Percentiles rank a stretch among this genome's conserved stretches.
Conservation (phyloP, 23 tunicate genomes). For the Trididemnum nubilum region DNA sequence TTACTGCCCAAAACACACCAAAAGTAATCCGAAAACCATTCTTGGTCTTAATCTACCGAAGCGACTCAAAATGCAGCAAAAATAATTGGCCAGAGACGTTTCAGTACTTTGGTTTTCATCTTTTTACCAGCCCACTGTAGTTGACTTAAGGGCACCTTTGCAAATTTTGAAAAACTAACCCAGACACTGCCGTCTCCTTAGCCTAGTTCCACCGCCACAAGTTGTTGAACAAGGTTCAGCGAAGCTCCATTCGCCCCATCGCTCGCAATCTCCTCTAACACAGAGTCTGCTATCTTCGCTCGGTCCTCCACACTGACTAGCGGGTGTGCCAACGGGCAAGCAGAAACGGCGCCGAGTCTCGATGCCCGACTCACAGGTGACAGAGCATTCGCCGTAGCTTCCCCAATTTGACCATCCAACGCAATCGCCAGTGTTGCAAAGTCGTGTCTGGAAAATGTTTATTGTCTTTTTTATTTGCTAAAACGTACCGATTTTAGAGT, state of each 20-base stretch:
- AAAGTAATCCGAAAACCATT: too few relatives aligned
- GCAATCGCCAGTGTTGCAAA: slow-evolving; percentile 44
- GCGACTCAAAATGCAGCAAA: too few relatives aligned
- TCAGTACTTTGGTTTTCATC: not conserved
- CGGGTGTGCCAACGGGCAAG: slow-evolving; percentile 18
- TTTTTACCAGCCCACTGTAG: slow-evolving; percentile 36
- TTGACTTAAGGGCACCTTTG: too few relatives aligned
- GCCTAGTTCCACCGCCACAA: slow-evolving; percentile 77
- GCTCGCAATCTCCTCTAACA: slow-evolving; percentile 30
- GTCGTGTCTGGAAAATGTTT: not conserved
- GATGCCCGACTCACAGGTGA: slow-evolving; percentile 45
- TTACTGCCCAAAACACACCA: too few relatives aligned
- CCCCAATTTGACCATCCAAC: slow-evolving; percentile 64
- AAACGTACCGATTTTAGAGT: too few relatives aligned
- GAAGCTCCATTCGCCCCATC: slow-evolving; percentile 43
- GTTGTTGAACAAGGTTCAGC: slow-evolving; percentile 43
- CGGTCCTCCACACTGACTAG: slow-evolving; percentile 32
- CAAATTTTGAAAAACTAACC: too few relatives aligned
- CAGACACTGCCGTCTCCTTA: slow-evolving; percentile 54
- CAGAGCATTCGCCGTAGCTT: slow-evolving; percentile 41
- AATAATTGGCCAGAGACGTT: not conserved
- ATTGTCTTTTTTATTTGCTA: too few relatives aligned
- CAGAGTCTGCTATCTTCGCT: slow-evolving; percentile 10
- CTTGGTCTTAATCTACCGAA: too few relatives aligned
- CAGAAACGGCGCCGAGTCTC: slow-evolving; percentile 34